phyloP scores from a whole-genome alignment of 2,113 vertebrate genomes.

The Sinocyclocheilus rhinocerous region DNA sequence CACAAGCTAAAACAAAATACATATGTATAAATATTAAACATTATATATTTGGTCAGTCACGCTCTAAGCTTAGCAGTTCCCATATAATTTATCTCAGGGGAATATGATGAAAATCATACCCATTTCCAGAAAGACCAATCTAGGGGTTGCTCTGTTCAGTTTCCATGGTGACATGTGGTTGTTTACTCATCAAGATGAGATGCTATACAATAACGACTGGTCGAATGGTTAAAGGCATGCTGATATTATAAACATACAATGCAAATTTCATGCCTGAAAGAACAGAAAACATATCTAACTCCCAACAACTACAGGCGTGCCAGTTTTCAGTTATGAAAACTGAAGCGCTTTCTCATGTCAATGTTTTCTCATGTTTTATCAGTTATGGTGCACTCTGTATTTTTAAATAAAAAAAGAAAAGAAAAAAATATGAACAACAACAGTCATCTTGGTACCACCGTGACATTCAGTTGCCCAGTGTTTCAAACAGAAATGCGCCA shows the following conservation, averaged over 20 bases:
- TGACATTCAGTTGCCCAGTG: no score
- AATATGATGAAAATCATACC: background rate
- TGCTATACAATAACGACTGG: background rate
- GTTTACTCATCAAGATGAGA: background rate
- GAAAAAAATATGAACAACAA: no score
- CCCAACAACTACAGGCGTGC: no score
- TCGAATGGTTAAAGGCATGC: background rate
- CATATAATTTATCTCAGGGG: background rate
- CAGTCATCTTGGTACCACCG: no score
- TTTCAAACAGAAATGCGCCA: no score
- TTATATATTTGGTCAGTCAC: background rate
- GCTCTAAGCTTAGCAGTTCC: no score
- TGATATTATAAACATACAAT: background rate
- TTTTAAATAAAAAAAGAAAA: background rate
- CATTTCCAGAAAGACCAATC: background rate
- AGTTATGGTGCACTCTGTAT: no score
- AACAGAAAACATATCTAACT: no score
- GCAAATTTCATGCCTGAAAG: background rate
- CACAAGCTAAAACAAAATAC: background rate
- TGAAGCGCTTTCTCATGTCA: no score
- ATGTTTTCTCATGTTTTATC: no score
- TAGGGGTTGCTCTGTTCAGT: background rate
- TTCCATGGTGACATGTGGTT: background rate
- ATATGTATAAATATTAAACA: no score
- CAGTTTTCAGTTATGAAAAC: no score